Base-by-base conservation (phyloP, 2,888 invertebrate species). In the Blomia tropicalis region DNA sequence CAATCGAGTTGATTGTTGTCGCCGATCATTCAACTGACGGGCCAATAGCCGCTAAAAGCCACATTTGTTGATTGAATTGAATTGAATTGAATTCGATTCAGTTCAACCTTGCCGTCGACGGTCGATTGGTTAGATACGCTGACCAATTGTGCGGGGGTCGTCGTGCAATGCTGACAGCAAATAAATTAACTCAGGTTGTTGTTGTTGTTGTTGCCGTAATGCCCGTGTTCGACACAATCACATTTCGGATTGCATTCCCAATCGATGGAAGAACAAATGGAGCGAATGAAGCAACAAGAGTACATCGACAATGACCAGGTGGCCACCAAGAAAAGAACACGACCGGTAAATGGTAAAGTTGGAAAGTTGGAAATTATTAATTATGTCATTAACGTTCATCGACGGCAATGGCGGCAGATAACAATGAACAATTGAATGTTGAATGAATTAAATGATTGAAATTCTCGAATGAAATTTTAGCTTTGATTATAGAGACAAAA, bases 291-390 rank as follows among this genome's bases (percentile, higher is more conserved):
- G 11, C 51, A 47, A 36, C 36, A 36, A 36, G 36, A 36, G 36
- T 36, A 17, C 36, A 36, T 7, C 17, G 7, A n/a, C 51, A 47
- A 7, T 27, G 27, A 27, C 51, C 51, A 47, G 51, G 51, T 47
- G 51, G 51, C 51, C 51, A 47, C n/a, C n/a, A n/a, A 17, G 41
- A 17, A 14, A n/a, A n/a, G 14, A n/a, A n/a, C 41, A n/a, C 14
- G 14, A n/a, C n/a, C n/a, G n/a, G 36, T 36, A 17, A 7, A n/a
- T n/a, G 22, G 7, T 47, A 14, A n/a, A 47, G n/a, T 25, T 25
- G 51, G 51, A 7, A 47, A 47, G 51, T 47, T n/a, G 51, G 51
- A 47, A 47, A 47, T 47, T 47, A 47, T 47, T 47, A 47, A 47
- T 47, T 47, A 47, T 47, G 51, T 47, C 51, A 47, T 47, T 47